phyloP scores from a whole-genome alignment of 1,140 invertebrate species.

The Aphaenogaster ashmeadi region DNA sequence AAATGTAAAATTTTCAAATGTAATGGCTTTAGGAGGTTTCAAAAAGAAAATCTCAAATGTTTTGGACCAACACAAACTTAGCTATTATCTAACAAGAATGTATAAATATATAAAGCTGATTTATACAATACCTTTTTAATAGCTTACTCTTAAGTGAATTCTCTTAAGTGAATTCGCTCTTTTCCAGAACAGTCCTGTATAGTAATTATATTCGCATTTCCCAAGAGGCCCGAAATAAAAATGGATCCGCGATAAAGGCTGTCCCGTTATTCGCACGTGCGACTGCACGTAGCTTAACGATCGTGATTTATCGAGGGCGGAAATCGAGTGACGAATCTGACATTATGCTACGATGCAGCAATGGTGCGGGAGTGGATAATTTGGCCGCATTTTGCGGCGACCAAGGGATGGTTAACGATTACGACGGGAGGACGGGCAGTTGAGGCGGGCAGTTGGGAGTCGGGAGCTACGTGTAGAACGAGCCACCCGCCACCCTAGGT shows the following conservation, averaged over 20 bases:
- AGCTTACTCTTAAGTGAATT: neutral
- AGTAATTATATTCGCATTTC: neutral
- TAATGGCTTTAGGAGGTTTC: neutral
- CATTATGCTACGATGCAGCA: slow-evolving; percentile 28
- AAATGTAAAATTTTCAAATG: neutral
- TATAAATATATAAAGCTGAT: neutral
- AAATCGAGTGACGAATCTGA: slow-evolving; percentile 59
- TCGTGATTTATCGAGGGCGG: slow-evolving; percentile 44
- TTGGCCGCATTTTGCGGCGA: slow-evolving; percentile 76
- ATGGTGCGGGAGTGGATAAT: slow-evolving; percentile 70
- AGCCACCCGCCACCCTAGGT: slow-evolving; percentile 53
- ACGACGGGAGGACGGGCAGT: neutral
- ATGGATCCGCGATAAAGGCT: neutral
- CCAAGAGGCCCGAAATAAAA: neutral
- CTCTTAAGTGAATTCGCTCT: neutral
- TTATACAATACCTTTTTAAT: neutral
- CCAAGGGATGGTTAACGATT: slow-evolving; percentile 77
- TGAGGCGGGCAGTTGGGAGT: neutral
- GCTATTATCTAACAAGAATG: neutral
- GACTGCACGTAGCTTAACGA: neutral
- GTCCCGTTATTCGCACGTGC: slow-evolving; percentile 53
- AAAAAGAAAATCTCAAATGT: neutral
- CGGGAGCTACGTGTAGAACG: slow-evolving; percentile 48
- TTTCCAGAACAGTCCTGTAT: neutral
- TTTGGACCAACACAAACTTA: neutral